Percentiles rank a stretch among this genome's conserved stretches.
phyloP scores from a whole-genome alignment of 92 coral and sea anemone genomes.

The Umimayanthus kanabou region DNA sequence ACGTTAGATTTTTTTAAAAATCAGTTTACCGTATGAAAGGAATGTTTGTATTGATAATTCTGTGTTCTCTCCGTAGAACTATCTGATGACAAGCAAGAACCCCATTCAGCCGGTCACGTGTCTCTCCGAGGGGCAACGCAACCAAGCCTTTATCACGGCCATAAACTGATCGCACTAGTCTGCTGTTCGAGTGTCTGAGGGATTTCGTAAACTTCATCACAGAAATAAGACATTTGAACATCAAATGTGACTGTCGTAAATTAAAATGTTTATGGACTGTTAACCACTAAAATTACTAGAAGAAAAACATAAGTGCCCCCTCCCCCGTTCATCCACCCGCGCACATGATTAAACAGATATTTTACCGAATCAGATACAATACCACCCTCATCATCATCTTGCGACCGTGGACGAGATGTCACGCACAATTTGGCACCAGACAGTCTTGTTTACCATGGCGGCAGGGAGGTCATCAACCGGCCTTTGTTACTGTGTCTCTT shows the following conservation, averaged over 20 bases:
- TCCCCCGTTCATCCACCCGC: too few species aligned
- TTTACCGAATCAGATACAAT: too few species aligned
- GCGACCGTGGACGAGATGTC: too few species aligned
- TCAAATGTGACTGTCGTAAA: neutral
- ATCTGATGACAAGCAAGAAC: slow-evolving; percentile 30
- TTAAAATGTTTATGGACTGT: neutral
- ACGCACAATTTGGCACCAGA: too few species aligned
- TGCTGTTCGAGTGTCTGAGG: neutral
- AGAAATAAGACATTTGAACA: neutral
- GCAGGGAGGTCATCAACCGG: too few species aligned
- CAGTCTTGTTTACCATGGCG: too few species aligned
- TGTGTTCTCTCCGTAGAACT: slow-evolving; percentile 19
- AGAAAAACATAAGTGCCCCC: too few species aligned
- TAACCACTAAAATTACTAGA: neutral
- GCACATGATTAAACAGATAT: too few species aligned
- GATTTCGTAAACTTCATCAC: neutral
- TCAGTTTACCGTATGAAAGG: neutral
- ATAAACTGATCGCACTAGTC: neutral
- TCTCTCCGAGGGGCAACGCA: slow-evolving; percentile 24
- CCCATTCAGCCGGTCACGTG: slow-evolving; percentile 46
- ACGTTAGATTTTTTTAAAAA: neutral
- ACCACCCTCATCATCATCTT: too few species aligned
- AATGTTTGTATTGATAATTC: neutral
- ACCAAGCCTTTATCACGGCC: slow-evolving; percentile 18
- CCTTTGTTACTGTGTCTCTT: too few species aligned